Evolutionary conservation across 2,797 vertebrate species (phyloP), one percentile per base, ranked within the genome.

Genomic region (Lacerta agilis): DNA sequence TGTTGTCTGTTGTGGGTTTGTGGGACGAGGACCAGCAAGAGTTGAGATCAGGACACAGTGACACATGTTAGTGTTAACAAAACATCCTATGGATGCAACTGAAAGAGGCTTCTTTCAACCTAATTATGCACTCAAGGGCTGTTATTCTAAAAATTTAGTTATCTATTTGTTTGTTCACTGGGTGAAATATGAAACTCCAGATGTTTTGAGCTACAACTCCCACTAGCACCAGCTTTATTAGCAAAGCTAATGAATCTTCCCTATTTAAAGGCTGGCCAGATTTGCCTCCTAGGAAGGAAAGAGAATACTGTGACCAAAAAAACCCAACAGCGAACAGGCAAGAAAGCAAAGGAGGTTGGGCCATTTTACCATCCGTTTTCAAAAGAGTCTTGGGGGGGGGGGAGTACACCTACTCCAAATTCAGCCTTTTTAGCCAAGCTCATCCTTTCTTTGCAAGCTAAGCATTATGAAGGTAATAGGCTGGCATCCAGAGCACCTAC

Each of bases 381-480:
- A 89, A 86, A 87, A 85, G 72, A 86, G 29, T 8, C 36, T 85
- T 87, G 1, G 6, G 6, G 41, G 38, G 2, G 38, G 38, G 38
- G 38, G 3, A 1, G 38, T 80, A 83, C 88, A 76, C 90, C 90
- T 83, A 88, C 77, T 81, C 81, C 87, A 77, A 83, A 88, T 66
- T 86, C 88, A 72, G 29, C 87, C 87, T 81, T 86, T 88, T 92
- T 88, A 87, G 61, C 90, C 81, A 79, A 83, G 87, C 83, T 83
- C 90, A 91, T 73, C 45, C 43, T 61, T 86, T 89, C 80, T 89
- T 87, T 82, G 89, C 73, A 88, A 86, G 43, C 8, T 17, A 23
- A 25, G 15, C 29, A 41, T 61, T 38, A 13, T 18, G n/a, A 41
- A 25, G 79, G 66, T 3, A 38, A 7, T 11, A 18, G 17, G 27